Base-by-base conservation (phyloP, 1,140 invertebrate genomes). In the Campodea augens region DNA sequence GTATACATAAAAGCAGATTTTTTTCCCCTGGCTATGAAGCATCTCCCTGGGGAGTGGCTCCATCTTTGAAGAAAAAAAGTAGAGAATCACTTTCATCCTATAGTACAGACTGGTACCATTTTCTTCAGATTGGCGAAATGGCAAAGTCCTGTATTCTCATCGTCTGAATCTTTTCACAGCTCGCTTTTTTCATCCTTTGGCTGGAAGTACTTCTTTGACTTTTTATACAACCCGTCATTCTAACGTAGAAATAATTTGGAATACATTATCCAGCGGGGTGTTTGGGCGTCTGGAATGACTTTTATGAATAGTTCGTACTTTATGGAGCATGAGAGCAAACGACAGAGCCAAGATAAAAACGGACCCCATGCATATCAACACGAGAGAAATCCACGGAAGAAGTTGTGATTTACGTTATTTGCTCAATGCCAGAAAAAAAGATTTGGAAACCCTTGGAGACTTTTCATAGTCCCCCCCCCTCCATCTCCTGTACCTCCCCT, bases 371-470 rank as follows among this genome's bases (percentile, higher is more conserved):
- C 27, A 7, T 10, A 15, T 32, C 27, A 32, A n/a, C n/a, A n/a
- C n/a, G n/a, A 15, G 27, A 32, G 27, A 32, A 7, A 7, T 15
- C 27, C 27, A 32, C 27, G n/a, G n/a, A n/a, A n/a, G n/a, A n/a
- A n/a, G n/a, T n/a, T n/a, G n/a, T 32, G 27, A 32, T 32, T 32
- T 32, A 32, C 27, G 27, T 32, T 32, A 32, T 32, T 32, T 32
- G 27, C 27, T 10, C 7, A 15, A n/a, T n/a, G n/a, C n/a, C n/a
- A 32, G 27, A 10, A 32, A 32, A 32, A 32, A 7, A 10, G 27
- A 32, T 32, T 32, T 32, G 7, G 27, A 32, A 15, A 32, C 27
- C 7, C 27, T 15, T 15, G 15, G 27, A 10, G 15, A 15, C 7
- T 10, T 32, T 15, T 32, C 7, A 10, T 32, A 15, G 15, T 15